Base-by-base conservation (phyloP, 2,113 vertebrate genomes). In the Propithecus coquereli region DNA sequence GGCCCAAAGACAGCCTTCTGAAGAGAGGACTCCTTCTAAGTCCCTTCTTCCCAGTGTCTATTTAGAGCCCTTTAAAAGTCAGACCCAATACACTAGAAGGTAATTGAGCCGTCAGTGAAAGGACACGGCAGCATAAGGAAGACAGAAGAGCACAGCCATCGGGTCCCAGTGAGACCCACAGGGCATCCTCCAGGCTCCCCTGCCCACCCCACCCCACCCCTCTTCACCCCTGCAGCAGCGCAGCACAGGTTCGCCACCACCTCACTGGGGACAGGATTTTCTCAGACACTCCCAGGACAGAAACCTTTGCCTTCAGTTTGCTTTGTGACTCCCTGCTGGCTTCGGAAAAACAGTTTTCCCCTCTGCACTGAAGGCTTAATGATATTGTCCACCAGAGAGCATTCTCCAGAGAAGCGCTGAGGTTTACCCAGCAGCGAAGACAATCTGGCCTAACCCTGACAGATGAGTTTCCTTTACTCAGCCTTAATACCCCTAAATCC, bases 401-500 rank as follows among this genome's bases (percentile, higher is more conserved):
- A 1, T 57, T 79, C 87, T 91, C 71, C 32, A 17, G 84, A 86
- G 90, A 65, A 13, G 18, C 9, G 3, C 66, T 57, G 43, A 43
- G 25, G 30, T 91, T 93, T 91, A 79, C 87, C 70, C 87, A 37
- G 79, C 59, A 54, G 37, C 43, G 6, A 9, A 63, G 76, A 73
- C 82, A 23, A 83, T 77, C 82, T 27, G 0, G 32, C 86, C 57
- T 5, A 57, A 52, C 65, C 77, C 81, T 23, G 34, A 81, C 50
- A 71, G 30, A 91, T 37, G 57, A 50, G 76, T 87, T 83, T 50
- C 66, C 92, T 70, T 82, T 50, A 63, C 84, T 57, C 79, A 57
- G 87, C 91, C 71, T 47, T 85, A 85, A 91, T 80, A 89, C 57
- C 66, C 54, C 83, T 43, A 95, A 95, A 92, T 77, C 91, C 88